phyloP scores from a whole-genome alignment of 2,113 vertebrate genomes.

The Campylomormyrus tamandua region DNA sequence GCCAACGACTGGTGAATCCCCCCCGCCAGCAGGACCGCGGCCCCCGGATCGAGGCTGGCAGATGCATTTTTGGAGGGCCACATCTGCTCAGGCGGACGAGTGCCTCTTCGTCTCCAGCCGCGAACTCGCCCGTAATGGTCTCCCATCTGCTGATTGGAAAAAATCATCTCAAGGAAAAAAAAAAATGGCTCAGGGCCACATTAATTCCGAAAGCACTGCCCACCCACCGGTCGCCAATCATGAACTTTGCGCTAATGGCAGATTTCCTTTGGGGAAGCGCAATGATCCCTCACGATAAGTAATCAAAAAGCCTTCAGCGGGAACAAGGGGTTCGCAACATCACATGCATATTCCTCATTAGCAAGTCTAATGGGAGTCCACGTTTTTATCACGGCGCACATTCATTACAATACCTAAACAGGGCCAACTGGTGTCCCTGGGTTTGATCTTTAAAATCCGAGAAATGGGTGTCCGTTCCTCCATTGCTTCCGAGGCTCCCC shows the following conservation, averaged over 20 bases:
- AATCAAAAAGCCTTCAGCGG: conserved; percentile 8
- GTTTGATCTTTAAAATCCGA: neutral
- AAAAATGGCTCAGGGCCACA: neutral
- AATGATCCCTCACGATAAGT: conserved; percentile 12
- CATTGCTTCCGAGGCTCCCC: neutral
- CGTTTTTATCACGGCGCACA: neutral
- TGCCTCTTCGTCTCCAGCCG: conserved; percentile 2
- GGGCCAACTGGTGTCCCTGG: neutral
- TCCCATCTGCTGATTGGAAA: conserved; percentile 9
- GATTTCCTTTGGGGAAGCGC: neutral
- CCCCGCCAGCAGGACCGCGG: neutral
- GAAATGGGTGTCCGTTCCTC: neutral
- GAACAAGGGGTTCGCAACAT: neutral
- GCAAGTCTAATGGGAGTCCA: neutral
- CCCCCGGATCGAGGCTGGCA: conserved; percentile 9
- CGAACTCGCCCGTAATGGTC: conserved; percentile 2
- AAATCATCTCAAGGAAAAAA: neutral
- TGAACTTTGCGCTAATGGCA: neutral
- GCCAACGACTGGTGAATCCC: neutral
- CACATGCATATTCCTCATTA: neutral
- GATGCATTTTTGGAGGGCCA: conserved; percentile 2
- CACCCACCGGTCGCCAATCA: conserved; percentile 1
- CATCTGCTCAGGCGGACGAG: conserved; percentile 9
- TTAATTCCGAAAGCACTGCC: neutral
- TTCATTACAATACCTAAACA: conserved; percentile 6